Conservation (phyloP, 2,888 invertebrate species). For the Volucella zonaria region DNA sequence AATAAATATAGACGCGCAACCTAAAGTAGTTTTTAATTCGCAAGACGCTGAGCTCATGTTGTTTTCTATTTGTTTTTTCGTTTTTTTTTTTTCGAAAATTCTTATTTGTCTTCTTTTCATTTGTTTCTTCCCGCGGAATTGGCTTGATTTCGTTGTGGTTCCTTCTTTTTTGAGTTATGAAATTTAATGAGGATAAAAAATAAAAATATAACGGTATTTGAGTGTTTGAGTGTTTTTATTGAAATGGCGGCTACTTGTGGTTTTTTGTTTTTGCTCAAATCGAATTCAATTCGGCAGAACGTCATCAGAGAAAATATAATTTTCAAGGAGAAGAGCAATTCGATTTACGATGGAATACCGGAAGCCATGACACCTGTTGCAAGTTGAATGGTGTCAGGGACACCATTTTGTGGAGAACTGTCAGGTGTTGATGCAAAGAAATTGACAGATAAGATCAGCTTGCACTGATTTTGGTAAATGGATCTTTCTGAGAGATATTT, state of each 20-base stretch:
- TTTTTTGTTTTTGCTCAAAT: background rate
- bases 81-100: background rate
- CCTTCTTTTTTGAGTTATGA: background rate
- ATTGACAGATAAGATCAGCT: no score
- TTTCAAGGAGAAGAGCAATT: background rate
- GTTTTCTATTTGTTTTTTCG: no score
- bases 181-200: background rate
- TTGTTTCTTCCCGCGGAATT: background rate
- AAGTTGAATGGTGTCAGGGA: background rate
- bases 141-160: background rate
- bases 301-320: background rate
- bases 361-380: constrained; percentile 46
- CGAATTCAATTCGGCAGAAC: background rate
- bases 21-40: constrained; percentile 27
- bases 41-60: background rate
- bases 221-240: constrained; percentile 16
- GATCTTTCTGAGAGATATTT: no score
- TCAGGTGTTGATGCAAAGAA: no score
- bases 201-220: background rate
- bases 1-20: constrained; percentile 47
- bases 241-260: constrained; percentile 17
- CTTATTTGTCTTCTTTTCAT: background rate
- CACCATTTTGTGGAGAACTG: no score
- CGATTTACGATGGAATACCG: background rate
- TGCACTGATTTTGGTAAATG: no score